Base-by-base conservation (phyloP, 2,797 vertebrate genomes). In the Champsocephalus gunnari region DNA sequence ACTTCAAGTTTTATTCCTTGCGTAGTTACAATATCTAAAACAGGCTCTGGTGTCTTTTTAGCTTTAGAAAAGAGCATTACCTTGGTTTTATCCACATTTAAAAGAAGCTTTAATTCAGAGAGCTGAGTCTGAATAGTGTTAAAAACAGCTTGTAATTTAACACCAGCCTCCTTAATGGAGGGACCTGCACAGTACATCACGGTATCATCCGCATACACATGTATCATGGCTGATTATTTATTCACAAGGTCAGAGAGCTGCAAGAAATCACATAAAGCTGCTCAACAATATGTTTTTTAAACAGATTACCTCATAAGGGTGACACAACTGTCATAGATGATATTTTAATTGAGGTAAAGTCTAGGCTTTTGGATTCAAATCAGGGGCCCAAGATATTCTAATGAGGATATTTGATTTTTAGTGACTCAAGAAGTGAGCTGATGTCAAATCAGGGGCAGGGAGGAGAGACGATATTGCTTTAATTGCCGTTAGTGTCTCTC, bases 271-370 rank as follows among this genome's bases (percentile, higher is more conserved):
- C 7, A 32, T 28, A 28, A 28, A 5, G 28, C 4, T 8, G 16
- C 9, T 70, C 17, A 60, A 0, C 47, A 43, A 16, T 61, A 51
- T 41, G 43, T 14, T 45, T 74, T 73, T 12, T 12, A 49, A 49
- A 9, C 12, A 44, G 9, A 7, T 58, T 34, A 64, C 41, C 12
- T 44, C 11, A 16, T 3, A 8, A n/a, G 8, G n/a, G 21, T 61
- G 38, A 38, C 8, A 56, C 0, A 3, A 0, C 44, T 59, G 28
- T 51, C 14, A 69, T 1, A 49, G 11, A 19, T 34, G 4, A 41
- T 3, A 58, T 62, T 73, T 21, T 73, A 71, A 66, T 11, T 45
- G 9, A 8, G 5, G 12, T 56, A 24, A 71, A 60, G 71, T 44
- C 4, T 11, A 19, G 3, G 3, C 17, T 66, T 62, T 24, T 11